These are phyloP conservation scores for Protosalanx chinensis DNA, from an alignment of 2,797 vertebrate species.

Conservation along the genomic window DNA sequence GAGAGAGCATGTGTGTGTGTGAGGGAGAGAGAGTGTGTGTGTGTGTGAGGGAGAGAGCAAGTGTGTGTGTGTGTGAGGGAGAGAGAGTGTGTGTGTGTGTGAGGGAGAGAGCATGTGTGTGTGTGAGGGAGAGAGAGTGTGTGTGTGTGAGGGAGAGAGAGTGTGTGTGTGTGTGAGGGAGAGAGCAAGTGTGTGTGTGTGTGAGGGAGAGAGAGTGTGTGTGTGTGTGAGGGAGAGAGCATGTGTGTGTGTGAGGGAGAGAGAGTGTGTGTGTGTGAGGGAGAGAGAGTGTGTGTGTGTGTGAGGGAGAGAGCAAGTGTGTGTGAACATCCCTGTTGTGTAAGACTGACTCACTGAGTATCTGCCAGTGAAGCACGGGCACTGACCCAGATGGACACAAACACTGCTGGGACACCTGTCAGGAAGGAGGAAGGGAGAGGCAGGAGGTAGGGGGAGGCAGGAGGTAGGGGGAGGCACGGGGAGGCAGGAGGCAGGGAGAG, in stretches of 20 bases:
- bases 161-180: not conserved
- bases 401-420: constrained; percentile 85
- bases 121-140: not conserved
- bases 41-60: too few species aligned
- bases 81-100: constrained; percentile 5
- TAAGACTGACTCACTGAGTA: constrained; percentile 80
- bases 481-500: not conserved
- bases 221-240: too few species aligned
- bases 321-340: not conserved
- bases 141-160: not conserved
- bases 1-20: too few species aligned
- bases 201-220: too few species aligned
- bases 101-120: not conserved
- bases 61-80: too few species aligned
- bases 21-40: too few species aligned
- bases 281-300: not conserved
- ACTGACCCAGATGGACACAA: constrained; percentile 89
- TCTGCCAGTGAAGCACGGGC: constrained; percentile 86
- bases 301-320: not conserved
- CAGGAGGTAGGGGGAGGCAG: too few species aligned
- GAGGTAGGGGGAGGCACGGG: not conserved
- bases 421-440: not conserved
- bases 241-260: too few species aligned
- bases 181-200: too few species aligned
- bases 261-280: not conserved